Evolutionary conservation across 2,113 vertebrate genomes (phyloP).

Genomic region (Channa argus): DNA sequence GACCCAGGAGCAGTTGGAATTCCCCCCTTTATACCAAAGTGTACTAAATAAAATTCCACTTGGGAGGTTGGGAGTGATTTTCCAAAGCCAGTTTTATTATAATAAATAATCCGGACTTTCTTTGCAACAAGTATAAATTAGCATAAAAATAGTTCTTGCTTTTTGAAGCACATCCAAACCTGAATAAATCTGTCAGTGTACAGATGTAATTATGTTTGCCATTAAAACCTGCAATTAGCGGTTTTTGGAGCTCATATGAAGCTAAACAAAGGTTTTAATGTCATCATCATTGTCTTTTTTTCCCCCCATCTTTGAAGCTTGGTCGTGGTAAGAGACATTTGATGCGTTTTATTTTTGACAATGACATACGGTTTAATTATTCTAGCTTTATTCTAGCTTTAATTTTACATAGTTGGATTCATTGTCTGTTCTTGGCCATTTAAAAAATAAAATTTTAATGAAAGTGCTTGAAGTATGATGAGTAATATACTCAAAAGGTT

Average conservation of each 20-base stretch:
- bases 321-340: not conserved
- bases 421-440: too few relatives aligned
- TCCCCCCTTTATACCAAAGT: too few relatives aligned
- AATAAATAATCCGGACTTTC: too few relatives aligned
- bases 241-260: slow-evolving; percentile 4
- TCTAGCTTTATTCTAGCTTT: too few relatives aligned
- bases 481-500: too few relatives aligned
- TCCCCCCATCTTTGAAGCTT: not conserved
- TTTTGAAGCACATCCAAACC: not conserved
- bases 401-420: too few relatives aligned
- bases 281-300: not conserved
- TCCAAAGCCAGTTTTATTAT: not conserved
- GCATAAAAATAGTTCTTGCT: not conserved
- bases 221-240: slow-evolving; percentile 18
- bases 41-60: not conserved
- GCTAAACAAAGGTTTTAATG: slow-evolving; percentile 15
- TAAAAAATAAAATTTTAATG: too few relatives aligned
- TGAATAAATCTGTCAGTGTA: not conserved
- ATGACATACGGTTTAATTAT: too few relatives aligned
- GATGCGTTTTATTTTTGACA: not conserved
- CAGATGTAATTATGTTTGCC: not conserved
- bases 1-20: too few relatives aligned
- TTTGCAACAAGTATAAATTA: too few relatives aligned
- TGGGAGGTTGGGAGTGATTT: slow-evolving; percentile 16
- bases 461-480: too few relatives aligned